These are phyloP conservation scores for Eupsittula cactorum DNA, from an alignment of 2,113 vertebrate species.

Conservation along the genomic window DNA sequence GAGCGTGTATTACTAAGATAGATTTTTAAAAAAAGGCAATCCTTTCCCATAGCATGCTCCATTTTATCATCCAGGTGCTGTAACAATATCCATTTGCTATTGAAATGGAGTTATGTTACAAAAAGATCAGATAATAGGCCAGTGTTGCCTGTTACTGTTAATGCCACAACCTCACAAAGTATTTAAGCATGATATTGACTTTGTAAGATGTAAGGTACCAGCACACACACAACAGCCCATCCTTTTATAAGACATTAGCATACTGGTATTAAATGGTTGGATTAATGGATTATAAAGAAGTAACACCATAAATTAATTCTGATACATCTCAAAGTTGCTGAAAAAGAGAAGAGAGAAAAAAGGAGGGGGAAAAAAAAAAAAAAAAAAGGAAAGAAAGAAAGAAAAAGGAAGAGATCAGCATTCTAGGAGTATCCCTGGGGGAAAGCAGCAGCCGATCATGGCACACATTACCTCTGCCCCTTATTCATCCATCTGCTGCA, in stretches of 20 bases:
- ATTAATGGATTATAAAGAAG: slow-evolving; percentile 21
- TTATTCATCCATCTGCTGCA: slow-evolving; percentile 75
- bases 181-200: not conserved
- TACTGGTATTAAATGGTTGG: not conserved
- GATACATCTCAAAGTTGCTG: slow-evolving; percentile 19
- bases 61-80: not conserved
- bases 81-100: not conserved
- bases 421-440: slow-evolving; percentile 26
- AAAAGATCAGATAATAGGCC: not conserved
- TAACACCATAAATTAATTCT: slow-evolving; percentile 19
- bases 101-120: not conserved
- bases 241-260: not conserved
- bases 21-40: not conserved
- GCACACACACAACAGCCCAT: not conserved
- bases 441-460: slow-evolving; percentile 53
- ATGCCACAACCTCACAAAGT: not conserved
- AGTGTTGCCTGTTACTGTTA: too few relatives aligned
- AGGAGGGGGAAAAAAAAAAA: too few relatives aligned
- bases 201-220: not conserved
- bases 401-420: not conserved
- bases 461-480: slow-evolving; percentile 70
- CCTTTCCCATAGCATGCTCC: not conserved
- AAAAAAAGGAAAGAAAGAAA: too few relatives aligned
- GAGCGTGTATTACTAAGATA: not conserved
- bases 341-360: not conserved